Percentiles rank a stretch among this genome's conserved stretches.
Conservation (phyloP, 2,113 vertebrate species). For the Phalacrocorax aristotelis region DNA sequence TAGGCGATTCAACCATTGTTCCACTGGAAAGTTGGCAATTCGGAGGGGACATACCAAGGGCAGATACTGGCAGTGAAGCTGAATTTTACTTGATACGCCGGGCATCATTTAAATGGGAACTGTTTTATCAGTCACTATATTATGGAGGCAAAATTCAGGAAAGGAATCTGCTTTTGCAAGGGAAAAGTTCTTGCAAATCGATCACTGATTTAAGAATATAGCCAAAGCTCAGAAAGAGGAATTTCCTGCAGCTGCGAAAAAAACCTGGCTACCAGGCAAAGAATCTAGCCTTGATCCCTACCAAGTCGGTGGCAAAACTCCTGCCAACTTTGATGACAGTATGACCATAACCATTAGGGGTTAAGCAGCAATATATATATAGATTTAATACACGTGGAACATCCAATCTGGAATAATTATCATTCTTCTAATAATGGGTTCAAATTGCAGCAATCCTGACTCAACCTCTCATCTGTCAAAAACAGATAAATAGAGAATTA, state of each 20-base stretch:
- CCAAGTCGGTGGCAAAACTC: background rate
- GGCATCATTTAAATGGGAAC: background rate
- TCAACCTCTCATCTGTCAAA: background rate
- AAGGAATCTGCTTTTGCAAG: slow-evolving; percentile 26
- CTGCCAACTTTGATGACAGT: background rate
- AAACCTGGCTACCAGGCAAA: background rate
- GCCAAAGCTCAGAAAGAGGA: slow-evolving; percentile 19
- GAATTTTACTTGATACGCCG: background rate
- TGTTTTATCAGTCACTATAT: slow-evolving; percentile 24
- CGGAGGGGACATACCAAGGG: background rate
- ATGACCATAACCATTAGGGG: background rate
- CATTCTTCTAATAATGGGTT: background rate
- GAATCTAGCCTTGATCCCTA: background rate
- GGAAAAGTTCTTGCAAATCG: background rate
- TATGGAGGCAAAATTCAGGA: background rate
- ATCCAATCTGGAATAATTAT: slow-evolving; percentile 2
- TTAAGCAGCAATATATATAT: background rate
- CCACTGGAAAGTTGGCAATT: slow-evolving; percentile 40
- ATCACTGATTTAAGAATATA: slow-evolving; percentile 3
- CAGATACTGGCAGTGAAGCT: background rate
- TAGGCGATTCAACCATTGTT: background rate
- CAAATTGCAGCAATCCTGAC: background rate
- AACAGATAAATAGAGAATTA: background rate
- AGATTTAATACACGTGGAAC: background rate
- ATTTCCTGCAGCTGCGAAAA: slow-evolving; percentile 33